These are phyloP conservation scores for Nowickia ferox DNA, from an alignment of 2,888 invertebrate species.

Conservation along the genomic window DNA sequence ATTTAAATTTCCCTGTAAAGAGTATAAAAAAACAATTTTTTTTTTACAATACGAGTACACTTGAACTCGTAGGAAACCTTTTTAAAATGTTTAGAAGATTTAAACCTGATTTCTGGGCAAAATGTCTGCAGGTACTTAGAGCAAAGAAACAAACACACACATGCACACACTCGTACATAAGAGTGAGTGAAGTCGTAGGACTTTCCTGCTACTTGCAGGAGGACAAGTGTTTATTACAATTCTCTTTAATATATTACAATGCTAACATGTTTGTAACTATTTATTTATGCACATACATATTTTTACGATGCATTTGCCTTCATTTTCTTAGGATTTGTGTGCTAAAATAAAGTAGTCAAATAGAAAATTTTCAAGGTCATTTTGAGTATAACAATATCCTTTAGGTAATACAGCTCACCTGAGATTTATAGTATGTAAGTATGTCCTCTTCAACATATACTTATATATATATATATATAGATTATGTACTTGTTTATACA, in stretches of 20 bases:
- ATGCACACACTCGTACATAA: no score
- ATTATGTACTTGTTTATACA: no score
- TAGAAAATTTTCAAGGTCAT: constrained; percentile 66
- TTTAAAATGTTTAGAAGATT: neutral
- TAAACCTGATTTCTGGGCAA: constrained; percentile 12
- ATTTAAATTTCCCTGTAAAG: no score
- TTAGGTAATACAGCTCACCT: constrained; percentile 50
- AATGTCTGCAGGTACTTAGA: constrained; percentile 24
- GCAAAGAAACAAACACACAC: neutral
- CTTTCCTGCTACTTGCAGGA: no score
- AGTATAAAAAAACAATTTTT: no score
- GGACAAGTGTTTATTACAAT: no score
- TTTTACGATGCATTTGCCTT: no score
- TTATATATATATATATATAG: no score
- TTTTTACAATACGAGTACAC: no score
- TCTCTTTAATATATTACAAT: neutral
- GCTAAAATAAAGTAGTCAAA: constrained; percentile 30
- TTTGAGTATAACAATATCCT: constrained; percentile 50
- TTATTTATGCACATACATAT: no score
- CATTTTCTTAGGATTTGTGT: constrained; percentile 26
- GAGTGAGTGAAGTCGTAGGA: no score
- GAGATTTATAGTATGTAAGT: constrained; percentile 39
- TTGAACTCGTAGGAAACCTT: constrained; percentile 9
- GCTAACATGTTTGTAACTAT: neutral
- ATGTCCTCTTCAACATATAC: neutral